phyloP scores from a whole-genome alignment of 2,888 invertebrate species.

The Micropterix aruncella region DNA sequence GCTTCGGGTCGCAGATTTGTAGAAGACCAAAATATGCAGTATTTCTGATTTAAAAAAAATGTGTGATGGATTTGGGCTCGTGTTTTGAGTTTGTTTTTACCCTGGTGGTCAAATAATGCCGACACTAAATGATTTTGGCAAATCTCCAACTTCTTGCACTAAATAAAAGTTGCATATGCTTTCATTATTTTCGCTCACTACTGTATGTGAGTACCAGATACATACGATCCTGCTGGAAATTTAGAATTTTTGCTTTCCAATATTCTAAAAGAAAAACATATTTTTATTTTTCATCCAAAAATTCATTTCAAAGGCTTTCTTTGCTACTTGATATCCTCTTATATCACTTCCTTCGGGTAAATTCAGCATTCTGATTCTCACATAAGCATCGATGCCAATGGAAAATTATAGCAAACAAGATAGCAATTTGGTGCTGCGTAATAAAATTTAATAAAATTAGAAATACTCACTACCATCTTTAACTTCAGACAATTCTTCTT shows the following conservation, averaged over 20 bases:
- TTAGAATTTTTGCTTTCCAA: constrained; percentile 44
- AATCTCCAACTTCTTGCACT: constrained; percentile 40
- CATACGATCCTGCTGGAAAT: constrained; percentile 44
- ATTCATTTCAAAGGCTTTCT: constrained; percentile 26
- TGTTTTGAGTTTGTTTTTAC: no score
- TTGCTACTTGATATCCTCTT: constrained; percentile 54
- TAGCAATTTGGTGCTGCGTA: no score
- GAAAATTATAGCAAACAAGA: constrained; percentile 11
- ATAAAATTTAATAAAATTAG: no score
- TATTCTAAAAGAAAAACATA: constrained; percentile 38
- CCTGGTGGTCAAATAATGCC: constrained; percentile 55
- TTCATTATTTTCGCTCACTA: constrained; percentile 28
- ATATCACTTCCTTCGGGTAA: constrained; percentile 40
- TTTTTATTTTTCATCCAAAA: no score
- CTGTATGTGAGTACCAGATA: constrained; percentile 43
- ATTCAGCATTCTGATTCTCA: constrained; percentile 27
- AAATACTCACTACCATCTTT: constrained; percentile 49
- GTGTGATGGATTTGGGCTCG: no score
- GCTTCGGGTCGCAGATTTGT: constrained; percentile 48
- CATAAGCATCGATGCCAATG: constrained; percentile 62
- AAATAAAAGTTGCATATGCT: constrained; percentile 24
- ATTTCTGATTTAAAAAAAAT: constrained; percentile 40
- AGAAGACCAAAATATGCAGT: constrained; percentile 58
- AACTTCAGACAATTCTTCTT: constrained; percentile 44
- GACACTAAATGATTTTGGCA: constrained; percentile 42